phyloP scores from a whole-genome alignment of 2,888 invertebrate species.

The Spodoptera littoralis region DNA sequence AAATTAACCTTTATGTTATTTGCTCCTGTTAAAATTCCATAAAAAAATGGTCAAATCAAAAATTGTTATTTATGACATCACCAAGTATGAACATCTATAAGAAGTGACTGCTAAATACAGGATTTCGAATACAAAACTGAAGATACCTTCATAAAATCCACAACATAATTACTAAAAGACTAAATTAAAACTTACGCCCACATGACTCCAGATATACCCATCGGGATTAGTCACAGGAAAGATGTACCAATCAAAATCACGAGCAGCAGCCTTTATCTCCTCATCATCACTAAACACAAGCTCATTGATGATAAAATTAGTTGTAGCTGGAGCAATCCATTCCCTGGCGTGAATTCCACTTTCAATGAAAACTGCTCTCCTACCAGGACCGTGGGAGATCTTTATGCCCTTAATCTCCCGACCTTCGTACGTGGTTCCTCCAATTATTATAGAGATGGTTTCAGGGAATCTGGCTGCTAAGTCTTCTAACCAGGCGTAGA shows the following conservation, averaged over 20 bases:
- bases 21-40: no score
- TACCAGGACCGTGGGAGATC: constrained; percentile 76
- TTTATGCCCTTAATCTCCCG: constrained; percentile 84
- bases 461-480: constrained; percentile 81
- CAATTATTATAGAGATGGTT: constrained; percentile 75
- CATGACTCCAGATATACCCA: constrained; percentile 92
- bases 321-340: constrained; percentile 91
- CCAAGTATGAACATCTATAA: no score
- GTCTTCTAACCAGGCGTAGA: constrained; percentile 89
- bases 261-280: constrained; percentile 81
- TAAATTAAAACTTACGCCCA: constrained; percentile 71
- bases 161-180: background rate
- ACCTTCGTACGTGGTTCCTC: constrained; percentile 83
- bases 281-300: constrained; percentile 87
- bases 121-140: no score
- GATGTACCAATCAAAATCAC: constrained; percentile 92
- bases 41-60: no score
- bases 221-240: constrained; percentile 94
- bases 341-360: constrained; percentile 92
- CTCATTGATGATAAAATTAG: constrained; percentile 90
- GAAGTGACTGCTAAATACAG: no score
- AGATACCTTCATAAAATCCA: no score
- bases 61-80: no score
- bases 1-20: no score
- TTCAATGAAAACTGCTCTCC: constrained; percentile 77